These are phyloP conservation scores for Sebastes matsubarae DNA, from an alignment of 2,797 vertebrate species.

Conservation along the genomic window DNA sequence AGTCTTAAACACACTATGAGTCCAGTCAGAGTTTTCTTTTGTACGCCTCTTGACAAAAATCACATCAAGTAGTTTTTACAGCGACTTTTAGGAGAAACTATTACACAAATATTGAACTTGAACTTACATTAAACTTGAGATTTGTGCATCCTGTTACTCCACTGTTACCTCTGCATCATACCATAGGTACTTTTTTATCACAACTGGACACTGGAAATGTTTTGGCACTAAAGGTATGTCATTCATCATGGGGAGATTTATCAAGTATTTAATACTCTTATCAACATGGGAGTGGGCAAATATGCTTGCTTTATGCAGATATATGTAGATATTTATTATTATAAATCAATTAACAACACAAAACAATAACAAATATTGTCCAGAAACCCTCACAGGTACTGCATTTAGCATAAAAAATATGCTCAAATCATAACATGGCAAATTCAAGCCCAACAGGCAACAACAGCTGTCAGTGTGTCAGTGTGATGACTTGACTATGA, in stretches of 20 bases:
- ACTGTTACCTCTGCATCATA: background rate
- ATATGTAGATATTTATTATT: too few relatives aligned
- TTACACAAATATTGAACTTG: background rate
- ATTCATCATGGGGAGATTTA: background rate
- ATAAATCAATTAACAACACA: too few relatives aligned
- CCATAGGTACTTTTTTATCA: background rate
- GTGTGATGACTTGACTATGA: too few relatives aligned
- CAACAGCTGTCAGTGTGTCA: too few relatives aligned
- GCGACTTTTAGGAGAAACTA: background rate
- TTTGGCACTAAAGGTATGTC: background rate
- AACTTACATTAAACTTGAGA: too few relatives aligned
- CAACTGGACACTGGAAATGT: background rate
- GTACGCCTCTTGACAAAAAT: background rate
- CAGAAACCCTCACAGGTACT: too few relatives aligned
- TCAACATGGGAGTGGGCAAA: too few relatives aligned
- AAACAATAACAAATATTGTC: too few relatives aligned
- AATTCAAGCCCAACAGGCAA: accelerated
- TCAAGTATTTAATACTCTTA: too few relatives aligned
- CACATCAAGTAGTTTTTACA: background rate
- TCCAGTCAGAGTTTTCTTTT: background rate
- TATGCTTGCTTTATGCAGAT: too few relatives aligned
- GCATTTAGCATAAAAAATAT: too few relatives aligned
- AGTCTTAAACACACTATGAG: background rate
- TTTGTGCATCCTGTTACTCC: background rate
- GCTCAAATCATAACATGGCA: too few relatives aligned